phyloP scores from a whole-genome alignment of 1,140 invertebrate species.

The Hirudo medicinalis region DNA sequence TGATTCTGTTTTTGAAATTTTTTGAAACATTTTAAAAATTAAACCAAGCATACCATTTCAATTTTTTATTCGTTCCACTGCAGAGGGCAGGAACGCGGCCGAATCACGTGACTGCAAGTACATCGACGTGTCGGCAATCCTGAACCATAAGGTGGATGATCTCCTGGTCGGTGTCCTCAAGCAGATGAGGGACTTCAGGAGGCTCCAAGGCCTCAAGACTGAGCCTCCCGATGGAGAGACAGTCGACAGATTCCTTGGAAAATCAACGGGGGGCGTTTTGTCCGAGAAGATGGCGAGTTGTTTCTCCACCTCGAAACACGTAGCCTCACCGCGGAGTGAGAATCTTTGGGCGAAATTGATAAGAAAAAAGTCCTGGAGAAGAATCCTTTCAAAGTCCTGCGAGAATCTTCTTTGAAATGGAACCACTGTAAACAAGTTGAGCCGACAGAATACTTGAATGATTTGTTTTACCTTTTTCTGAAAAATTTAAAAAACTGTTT shows the following conservation, averaged over 20 bases:
- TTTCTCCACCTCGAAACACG: too few species aligned
- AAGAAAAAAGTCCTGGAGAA: slow-evolving; percentile 1
- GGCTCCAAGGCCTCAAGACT: background rate
- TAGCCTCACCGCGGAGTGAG: background rate
- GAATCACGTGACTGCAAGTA: slow-evolving; percentile 60
- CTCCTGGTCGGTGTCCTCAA: slow-evolving; percentile 60
- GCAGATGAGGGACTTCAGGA: slow-evolving; percentile 38
- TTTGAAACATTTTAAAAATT: background rate
- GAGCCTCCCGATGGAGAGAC: background rate
- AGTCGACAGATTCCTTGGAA: background rate
- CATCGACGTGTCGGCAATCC: slow-evolving; percentile 64
- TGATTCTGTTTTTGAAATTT: too few species aligned
- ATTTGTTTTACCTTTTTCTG: too few species aligned
- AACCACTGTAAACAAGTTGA: too few species aligned
- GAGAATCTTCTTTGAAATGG: slow-evolving; percentile 6
- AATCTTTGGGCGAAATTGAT: slow-evolving; percentile 8
- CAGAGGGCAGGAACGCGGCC: slow-evolving; percentile 44
- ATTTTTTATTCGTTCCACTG: slow-evolving; percentile 20
- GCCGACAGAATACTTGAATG: too few species aligned
- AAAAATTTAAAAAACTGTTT: too few species aligned
- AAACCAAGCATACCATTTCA: too few species aligned
- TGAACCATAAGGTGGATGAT: slow-evolving; percentile 68
- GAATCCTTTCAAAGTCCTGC: background rate
- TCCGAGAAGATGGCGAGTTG: background rate
- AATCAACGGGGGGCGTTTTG: background rate